Percentiles rank a stretch among this genome's conserved stretches.
Evolutionary conservation across 23 tunicate species (phyloP).

Genomic region (Botrylloides violaceus): DNA sequence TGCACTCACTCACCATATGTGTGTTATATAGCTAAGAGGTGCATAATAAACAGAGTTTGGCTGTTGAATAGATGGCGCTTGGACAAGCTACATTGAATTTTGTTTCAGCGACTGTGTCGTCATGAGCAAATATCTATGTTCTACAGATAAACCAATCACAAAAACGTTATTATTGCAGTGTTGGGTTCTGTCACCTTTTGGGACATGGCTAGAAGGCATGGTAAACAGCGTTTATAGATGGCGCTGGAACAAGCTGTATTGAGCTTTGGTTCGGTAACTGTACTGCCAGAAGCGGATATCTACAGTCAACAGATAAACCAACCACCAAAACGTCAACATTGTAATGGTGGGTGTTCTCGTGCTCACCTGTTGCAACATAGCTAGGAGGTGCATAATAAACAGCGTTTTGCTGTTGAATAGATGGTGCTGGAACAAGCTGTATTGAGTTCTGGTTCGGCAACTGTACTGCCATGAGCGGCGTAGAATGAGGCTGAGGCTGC

Average conservation of each 20-base stretch:
- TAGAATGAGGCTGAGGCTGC: conserved; percentile 7
- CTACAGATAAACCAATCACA: no score
- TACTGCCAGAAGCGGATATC: no score
- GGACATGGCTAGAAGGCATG: no score
- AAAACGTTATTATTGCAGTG: no score
- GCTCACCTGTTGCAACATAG: conserved; percentile 2
- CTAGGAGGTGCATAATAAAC: conserved; percentile 18
- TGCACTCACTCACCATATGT: no score
- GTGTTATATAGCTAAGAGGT: not conserved
- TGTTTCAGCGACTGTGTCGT: conserved; percentile 18
- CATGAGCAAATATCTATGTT: no score
- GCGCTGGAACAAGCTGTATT: conserved; percentile 25
- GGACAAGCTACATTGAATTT: conserved; percentile 16
- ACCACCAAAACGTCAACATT: no score
- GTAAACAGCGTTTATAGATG: conserved; percentile 7
- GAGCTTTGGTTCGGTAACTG: conserved; percentile 20
- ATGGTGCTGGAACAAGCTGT: conserved; percentile 24
- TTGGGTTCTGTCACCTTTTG: no score
- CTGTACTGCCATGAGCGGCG: conserved; percentile 19
- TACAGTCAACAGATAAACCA: no score
- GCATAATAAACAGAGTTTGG: conserved; percentile 12
- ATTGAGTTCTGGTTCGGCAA: conserved; percentile 21
- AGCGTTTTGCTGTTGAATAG: conserved; percentile 1
- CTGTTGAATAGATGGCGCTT: conserved; percentile 12
- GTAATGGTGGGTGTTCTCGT: no score